Base-by-base conservation (phyloP, 1,140 invertebrate species). In the Trichonephila clavata region DNA sequence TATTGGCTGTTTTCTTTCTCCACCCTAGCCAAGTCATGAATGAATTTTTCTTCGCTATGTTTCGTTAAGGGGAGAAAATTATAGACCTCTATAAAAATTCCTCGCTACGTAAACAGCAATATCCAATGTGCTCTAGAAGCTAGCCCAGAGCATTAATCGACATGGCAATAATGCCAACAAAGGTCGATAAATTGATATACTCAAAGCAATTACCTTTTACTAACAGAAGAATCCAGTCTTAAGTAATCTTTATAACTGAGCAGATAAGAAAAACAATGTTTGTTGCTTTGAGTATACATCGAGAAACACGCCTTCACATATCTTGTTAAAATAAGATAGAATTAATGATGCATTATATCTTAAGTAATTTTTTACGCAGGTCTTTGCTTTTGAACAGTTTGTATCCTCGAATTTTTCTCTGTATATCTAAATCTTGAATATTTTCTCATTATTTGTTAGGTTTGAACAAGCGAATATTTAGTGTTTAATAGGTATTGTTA, bases 111-210 rank as follows among this genome's bases (percentile, higher is more conserved):
- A 50, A 86, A 61, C 32, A 86, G 60, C 57, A 86, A 86, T 61
- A 60, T 86, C 84, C 50, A 50, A 7, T 50, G n/a, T n/a, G 50
- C 50, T 50, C 50, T n/a, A 86, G 60, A 20, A n/a, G 81, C 24
- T 39, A 6, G 84, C 84, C 84, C 43, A n/a, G 2, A 57, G 63
- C 86, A 68, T 71, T 88, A 88, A 88, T 88, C 63, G 86, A 88
- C 86, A 39, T 24, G 20, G 24, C 86, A 88, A 88, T 88, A 71
- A 43, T 65, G 43, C 60, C n/a, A 71, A 39, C 27, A 88, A 88
- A n/a, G 32, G 32, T 68, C 86, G 86, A 88, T 88, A 88, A 88
- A 68, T 50, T 88, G 86, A 88, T 68, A 68, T 68, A 50, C 63
- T 88, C 86, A 20, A 50, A 68, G 61, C 86, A 68, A 88, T 65